Evolutionary conservation across 1,140 invertebrate species (phyloP).

Genomic region (Lucilia sericata): DNA sequence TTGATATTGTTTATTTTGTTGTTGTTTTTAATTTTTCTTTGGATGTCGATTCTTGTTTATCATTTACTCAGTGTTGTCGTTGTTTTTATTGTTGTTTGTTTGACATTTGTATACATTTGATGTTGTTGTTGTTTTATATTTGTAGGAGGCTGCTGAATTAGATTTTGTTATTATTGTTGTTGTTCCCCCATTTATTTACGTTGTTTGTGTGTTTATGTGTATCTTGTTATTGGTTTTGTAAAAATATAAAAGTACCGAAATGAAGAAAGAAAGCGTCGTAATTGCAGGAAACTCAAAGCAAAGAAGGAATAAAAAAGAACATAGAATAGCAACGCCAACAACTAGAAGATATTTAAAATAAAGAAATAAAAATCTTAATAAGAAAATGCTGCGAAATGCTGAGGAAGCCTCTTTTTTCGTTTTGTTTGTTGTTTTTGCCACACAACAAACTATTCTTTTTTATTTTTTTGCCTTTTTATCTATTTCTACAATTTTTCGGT

Average conservation of each 20-base stretch:
- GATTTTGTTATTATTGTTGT: not conserved
- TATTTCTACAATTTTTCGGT: no score
- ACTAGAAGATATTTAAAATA: not conserved
- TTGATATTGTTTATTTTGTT: not conserved
- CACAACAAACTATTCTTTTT: not conserved
- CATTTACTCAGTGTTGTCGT: not conserved
- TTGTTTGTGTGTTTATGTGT: not conserved
- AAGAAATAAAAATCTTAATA: not conserved
- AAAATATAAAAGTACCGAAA: not conserved
- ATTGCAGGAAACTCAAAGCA: not conserved
- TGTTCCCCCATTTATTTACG: not conserved
- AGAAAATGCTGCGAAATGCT: not conserved
- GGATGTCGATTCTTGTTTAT: not conserved
- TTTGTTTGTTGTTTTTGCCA: not conserved
- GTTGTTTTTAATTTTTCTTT: not conserved
- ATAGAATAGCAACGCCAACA: not conserved
- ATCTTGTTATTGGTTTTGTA: not conserved
- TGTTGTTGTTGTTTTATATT: not conserved
- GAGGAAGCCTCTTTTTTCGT: not conserved
- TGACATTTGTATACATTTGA: no score
- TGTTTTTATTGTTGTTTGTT: conserved; percentile 4
- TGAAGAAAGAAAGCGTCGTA: not conserved
- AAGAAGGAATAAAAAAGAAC: not conserved
- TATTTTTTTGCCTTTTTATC: not conserved
- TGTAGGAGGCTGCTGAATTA: not conserved